Base-by-base conservation (phyloP, 2,888 invertebrate genomes). In the Rhamphomyia laevipes region DNA sequence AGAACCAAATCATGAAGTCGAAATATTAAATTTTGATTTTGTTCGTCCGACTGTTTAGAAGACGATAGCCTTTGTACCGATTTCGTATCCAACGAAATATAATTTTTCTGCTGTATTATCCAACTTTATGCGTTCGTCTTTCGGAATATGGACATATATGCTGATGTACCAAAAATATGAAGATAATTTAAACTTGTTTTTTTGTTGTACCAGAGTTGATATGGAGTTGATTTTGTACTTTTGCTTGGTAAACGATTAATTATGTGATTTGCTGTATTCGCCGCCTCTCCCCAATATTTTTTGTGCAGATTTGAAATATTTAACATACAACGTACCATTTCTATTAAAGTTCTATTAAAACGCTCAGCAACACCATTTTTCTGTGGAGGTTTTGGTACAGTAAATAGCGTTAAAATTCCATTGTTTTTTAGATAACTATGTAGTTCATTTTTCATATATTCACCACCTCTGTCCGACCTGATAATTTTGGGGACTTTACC, bases 291-390 rank as follows among this genome's bases (percentile, higher is more conserved):
- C 44, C 45, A 33, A 13, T 33, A 33, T 13, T 33, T 3, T 33
- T 33, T 33, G 10, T 33, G 11, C 3, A 33, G 11, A 13, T 13
- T 13, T 33, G 33, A 33, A 33, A 3, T 33, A 6, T 55, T 48
- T 2, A 62, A 41, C 57, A 62, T 57, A 51, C 59, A 56, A 9
- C 57, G 46, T 18, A 56, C 56, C 51, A 48, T 51, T 43, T 57
- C 57, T 9, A 53, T 45, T 27, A 56, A 40, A 4, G 55, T 52
- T 4, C 56, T 21, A 42, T 57, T 58, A 27, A 53, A 51, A 17
- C 60, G 33, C 45, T 61, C 61, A 4, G 57, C 56, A 13, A 52
- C 23, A 4, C 58, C 59, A 41, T 61, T 62, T 49, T 61, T 57
- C 40, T 60, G 53, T 21, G 61, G 58, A 6, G 53, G 50, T 48